Base-by-base conservation (phyloP, 2,888 invertebrate species). In the Acholoe squamosa region DNA sequence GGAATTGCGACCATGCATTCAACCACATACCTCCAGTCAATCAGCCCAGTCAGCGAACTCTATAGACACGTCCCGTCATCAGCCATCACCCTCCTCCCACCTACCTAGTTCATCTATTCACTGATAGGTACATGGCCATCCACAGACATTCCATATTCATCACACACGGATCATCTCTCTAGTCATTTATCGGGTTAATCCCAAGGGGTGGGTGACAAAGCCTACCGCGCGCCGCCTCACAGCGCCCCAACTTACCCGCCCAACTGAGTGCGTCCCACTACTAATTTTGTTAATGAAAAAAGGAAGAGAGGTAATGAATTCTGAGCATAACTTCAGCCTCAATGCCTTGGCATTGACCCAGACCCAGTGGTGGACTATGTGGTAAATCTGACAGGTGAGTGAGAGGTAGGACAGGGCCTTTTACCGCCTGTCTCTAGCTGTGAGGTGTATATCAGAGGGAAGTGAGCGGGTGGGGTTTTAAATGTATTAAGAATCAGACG, bases 101-200 rank as follows among this genome's bases (percentile, higher is more conserved):
- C 25, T 31, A 14, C 76, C 76, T 1, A 7, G 5, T 10, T 43
- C 43, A 10, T 43, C 43, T 76, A 28, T n/a, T 25, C 76, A 31
- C 31, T 76, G 76, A 76, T 31, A 31, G 76, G 28, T 25, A 76
- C 28, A 28, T 28, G 76, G 76, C 28, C 22, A 34, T 3, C 34
- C 33, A 19, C 80, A 33, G 34, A 34, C 80, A 80, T 80, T 80
- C 34, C 80, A 80, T 80, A 43, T 80, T 80, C 80, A 80, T 43
- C 22, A 5, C 80, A 43, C 34, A 43, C 34, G 80, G 80, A 80
- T 80, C 80, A 80, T 80, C 80, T 80, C 80, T 16, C n/a, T 25
- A 14, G 80, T 80, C 80, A 80, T 80, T 80, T 43, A 80, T 80
- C 80, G 34, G 80, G 34, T 80, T 80, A 80, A 43, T 80, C 80